Base-by-base conservation (phyloP, 2,797 vertebrate genomes). In the Selene dorsalis region DNA sequence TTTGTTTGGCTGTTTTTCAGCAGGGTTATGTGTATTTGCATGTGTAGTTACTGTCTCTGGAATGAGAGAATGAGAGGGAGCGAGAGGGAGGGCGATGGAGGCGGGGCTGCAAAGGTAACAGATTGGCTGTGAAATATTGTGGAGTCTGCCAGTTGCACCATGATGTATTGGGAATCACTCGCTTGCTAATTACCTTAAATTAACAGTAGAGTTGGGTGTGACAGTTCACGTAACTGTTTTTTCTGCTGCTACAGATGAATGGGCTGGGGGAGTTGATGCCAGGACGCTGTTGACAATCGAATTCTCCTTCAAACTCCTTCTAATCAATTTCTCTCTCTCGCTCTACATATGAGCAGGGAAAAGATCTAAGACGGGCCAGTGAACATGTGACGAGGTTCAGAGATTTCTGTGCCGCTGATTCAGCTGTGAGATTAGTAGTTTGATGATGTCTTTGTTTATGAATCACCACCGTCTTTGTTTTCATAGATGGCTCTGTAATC, bases 161-260 rank as follows among this genome's bases (percentile, higher is more conserved):
- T 95, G 95, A 95, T 95, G 93, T 95, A 96, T 95, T 94, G 94
- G 92, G 94, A 95, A 95, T 95, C 94, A 91, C 90, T 95, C 88
- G 91, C 93, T 94, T 87, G 88, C 94, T 95, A 95, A 96, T 96
- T 96, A 94, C 94, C 94, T 94, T 95, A 95, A 95, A 96, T 96
- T 95, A 95, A 95, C 94, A 95, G 94, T 95, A 94, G 93, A 95
- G 94, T 94, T 94, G 90, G 92, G 93, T 95, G 94, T 95, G 94
- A 95, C 95, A 94, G 93, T 95, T 95, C 93, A 94, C 77, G 88
- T 91, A 95, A 94, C 94, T 94, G 94, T 95, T 95, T 95, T 95
- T 94, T 93, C 94, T 94, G 92, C 93, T 82, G 93, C 93, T 93
- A 91, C 93, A 95, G 93, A 95, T 94, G 94, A 95, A 95, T 95